A percentile compares a stretch with the other conserved stretches of the same genome.
Conservation (phyloP, 2,113 vertebrate genomes). For the Isichthys henryi region DNA sequence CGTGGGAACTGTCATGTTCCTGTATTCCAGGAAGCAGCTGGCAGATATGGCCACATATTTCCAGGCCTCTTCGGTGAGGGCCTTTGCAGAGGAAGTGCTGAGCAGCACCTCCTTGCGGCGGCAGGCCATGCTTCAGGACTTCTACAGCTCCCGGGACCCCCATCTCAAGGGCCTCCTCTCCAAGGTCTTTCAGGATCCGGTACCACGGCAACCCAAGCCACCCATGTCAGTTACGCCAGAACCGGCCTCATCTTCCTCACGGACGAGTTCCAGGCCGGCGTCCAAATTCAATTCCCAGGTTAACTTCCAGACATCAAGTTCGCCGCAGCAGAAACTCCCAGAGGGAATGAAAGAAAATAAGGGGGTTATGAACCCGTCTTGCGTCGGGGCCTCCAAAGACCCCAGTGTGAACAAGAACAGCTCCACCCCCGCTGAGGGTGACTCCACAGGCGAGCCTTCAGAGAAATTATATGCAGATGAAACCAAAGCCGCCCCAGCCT, state of each 20-base stretch:
- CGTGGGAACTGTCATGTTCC: slow-evolving; percentile 22
- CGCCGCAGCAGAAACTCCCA: background rate
- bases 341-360: background rate
- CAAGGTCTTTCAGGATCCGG: slow-evolving; percentile 44
- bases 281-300: background rate
- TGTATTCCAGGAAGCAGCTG: slow-evolving; percentile 73
- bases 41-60: slow-evolving; percentile 75
- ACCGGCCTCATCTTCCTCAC: background rate
- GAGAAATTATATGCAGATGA: background rate
- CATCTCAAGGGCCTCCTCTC: slow-evolving; percentile 56
- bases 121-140: slow-evolving; percentile 66
- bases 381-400: background rate
- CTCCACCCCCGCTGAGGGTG: background rate
- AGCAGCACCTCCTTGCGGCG: slow-evolving; percentile 65
- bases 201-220: background rate
- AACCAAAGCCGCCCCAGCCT: background rate
- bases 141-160: slow-evolving; percentile 65
- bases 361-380: background rate
- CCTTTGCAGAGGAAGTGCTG: slow-evolving; percentile 65
- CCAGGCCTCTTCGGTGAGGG: slow-evolving; percentile 55
- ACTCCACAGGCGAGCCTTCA: background rate
- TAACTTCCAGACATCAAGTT: background rate
- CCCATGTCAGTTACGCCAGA: background rate
- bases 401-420: background rate
- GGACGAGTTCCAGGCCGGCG: background rate